phyloP scores from a whole-genome alignment of 64 coral and sea anemone genomes.

The Cladopsammia gracilis region DNA sequence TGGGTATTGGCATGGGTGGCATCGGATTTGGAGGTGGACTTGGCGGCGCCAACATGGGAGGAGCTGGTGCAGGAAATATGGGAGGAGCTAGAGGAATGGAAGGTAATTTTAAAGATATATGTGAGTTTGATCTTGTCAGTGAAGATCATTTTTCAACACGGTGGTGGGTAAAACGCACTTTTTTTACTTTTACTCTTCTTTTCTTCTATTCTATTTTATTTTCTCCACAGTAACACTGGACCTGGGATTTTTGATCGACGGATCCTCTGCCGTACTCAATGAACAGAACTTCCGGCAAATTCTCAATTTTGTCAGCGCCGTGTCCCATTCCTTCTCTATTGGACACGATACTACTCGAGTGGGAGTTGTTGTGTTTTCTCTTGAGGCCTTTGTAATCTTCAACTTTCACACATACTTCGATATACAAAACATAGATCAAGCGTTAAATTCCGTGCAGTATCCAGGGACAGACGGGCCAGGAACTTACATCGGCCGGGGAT shows the following conservation, averaged over 20 bases:
- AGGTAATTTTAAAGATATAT: background rate
- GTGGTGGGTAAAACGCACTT: background rate
- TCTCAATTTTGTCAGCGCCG: constrained; percentile 81
- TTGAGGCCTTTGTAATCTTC: constrained; percentile 94
- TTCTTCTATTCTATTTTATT: background rate
- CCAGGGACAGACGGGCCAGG: constrained; percentile 93
- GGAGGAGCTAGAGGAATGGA: constrained; percentile 40
- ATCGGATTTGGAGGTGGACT: background rate
- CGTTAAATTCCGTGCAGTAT: constrained; percentile 77
- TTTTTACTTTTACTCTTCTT: too few relatives aligned
- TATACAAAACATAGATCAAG: constrained; percentile 85
- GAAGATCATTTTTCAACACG: background rate
- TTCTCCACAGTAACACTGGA: constrained; percentile 70
- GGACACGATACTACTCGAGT: constrained; percentile 59
- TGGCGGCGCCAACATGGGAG: background rate
- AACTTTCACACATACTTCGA: constrained; percentile 96
- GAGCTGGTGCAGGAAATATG: constrained; percentile 20
- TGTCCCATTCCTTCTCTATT: constrained; percentile 80
- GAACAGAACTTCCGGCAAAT: constrained; percentile 92
- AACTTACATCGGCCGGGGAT: constrained; percentile 90
- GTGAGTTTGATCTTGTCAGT: background rate
- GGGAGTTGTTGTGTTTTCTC: constrained; percentile 77
- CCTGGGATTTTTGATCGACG: constrained; percentile 88
- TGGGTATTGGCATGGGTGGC: constrained; percentile 25
- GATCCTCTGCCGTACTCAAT: constrained; percentile 71